Evolutionary conservation across 2,888 invertebrate genomes (phyloP).

Genomic region (Xestia c-nigrum): DNA sequence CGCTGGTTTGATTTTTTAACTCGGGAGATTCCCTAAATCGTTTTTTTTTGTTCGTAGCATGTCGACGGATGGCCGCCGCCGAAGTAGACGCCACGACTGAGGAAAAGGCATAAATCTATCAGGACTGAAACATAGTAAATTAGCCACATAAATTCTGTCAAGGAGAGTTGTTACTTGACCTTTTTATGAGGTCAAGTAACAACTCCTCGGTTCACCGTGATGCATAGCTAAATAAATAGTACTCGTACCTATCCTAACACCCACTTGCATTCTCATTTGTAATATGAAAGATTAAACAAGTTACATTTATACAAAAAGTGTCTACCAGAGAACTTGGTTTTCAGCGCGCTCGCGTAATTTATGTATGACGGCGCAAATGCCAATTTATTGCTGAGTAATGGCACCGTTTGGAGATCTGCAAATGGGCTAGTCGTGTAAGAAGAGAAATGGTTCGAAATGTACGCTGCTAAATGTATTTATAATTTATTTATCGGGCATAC

Average conservation of each 20-base stretch:
- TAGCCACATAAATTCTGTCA: slow-evolving; percentile 73
- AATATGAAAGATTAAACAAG: slow-evolving; percentile 70
- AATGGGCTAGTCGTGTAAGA: slow-evolving; percentile 89
- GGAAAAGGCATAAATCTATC: slow-evolving; percentile 75
- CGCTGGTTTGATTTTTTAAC: slow-evolving; percentile 20
- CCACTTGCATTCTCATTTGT: slow-evolving; percentile 40
- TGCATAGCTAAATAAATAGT: slow-evolving; percentile 28
- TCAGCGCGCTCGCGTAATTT: slow-evolving; percentile 87
- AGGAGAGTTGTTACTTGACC: slow-evolving; percentile 63
- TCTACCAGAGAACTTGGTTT: slow-evolving; percentile 85
- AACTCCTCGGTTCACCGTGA: slow-evolving; percentile 48
- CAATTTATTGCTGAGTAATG: slow-evolving; percentile 91
- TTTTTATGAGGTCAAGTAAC: no score
- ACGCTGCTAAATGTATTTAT: slow-evolving; percentile 89
- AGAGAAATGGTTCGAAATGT: slow-evolving; percentile 89
- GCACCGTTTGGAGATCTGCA: slow-evolving; percentile 90
- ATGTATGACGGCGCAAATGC: slow-evolving; percentile 90
- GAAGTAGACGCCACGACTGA: slow-evolving; percentile 66
- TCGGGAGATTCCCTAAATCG: slow-evolving; percentile 5
- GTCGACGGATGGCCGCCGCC: slow-evolving; percentile 25
- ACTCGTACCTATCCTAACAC: slow-evolving; percentile 22
- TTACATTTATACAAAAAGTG: slow-evolving; percentile 81
- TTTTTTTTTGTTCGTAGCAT: slow-evolving; percentile 46
- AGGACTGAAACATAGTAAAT: slow-evolving; percentile 72
- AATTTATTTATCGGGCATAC: slow-evolving; percentile 88